Conservation (phyloP, 2,113 vertebrate species). For the Rhinoptilus africanus region DNA sequence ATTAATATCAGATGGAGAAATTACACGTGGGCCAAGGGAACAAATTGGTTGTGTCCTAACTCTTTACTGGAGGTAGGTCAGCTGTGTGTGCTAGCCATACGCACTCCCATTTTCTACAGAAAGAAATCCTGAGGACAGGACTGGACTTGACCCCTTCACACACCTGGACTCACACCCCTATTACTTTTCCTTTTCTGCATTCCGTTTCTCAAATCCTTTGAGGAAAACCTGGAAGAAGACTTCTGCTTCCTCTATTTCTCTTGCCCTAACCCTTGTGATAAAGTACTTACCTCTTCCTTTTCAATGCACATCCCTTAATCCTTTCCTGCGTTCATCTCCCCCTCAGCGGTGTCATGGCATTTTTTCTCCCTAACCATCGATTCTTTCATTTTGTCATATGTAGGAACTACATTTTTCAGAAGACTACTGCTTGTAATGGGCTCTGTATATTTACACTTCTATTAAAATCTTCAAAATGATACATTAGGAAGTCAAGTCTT, state of each 20-base stretch:
- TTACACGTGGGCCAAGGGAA: not conserved
- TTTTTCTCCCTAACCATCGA: not conserved
- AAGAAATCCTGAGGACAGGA: not conserved
- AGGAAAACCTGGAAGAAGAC: not conserved
- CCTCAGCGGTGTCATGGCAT: not conserved
- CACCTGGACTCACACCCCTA: not conserved
- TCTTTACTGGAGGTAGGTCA: not conserved
- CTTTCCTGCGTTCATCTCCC: not conserved
- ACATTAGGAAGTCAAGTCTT: not conserved
- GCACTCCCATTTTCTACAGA: not conserved
- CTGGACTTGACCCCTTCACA: not conserved
- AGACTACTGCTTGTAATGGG: not conserved
- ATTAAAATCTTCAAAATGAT: not conserved
- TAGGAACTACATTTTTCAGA: not conserved
- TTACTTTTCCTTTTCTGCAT: not conserved
- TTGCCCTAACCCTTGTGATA: not conserved
- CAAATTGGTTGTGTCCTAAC: too few species aligned
- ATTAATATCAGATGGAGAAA: not conserved
- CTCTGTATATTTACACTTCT: not conserved
- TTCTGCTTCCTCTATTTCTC: not conserved
- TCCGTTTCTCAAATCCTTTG: not conserved
- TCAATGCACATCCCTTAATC: not conserved
- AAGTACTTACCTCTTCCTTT: not conserved
- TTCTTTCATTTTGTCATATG: not conserved
- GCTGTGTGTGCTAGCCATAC: not conserved